Conservation (phyloP, 1,140 invertebrate genomes). For the Drosophila repleta region DNA sequence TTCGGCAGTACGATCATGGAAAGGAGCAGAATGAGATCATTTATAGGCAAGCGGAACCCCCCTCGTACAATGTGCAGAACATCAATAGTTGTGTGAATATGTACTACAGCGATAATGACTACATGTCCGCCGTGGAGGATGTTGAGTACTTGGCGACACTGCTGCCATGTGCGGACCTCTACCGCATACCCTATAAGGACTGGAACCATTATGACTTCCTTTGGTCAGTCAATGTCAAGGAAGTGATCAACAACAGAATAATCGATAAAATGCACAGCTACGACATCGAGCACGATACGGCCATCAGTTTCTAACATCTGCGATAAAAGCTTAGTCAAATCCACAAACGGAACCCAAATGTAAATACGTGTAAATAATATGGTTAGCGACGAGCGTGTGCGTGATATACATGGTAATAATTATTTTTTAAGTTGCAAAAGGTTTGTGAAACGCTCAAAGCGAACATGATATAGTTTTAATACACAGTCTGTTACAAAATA, state of each 20-base stretch:
- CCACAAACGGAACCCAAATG: conserved; percentile 18
- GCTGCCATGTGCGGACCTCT: conserved; percentile 81
- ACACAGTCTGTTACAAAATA: conserved; percentile 10
- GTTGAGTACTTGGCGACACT: conserved; percentile 83
- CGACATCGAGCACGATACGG: conserved; percentile 51
- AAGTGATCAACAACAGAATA: conserved; percentile 84
- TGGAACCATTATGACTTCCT: conserved; percentile 87
- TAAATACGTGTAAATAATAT: conserved; percentile 55
- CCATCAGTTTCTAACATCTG: conserved; percentile 44
- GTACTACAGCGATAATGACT: conserved; percentile 88
- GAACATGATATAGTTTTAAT: conserved; percentile 25
- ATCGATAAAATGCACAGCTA: conserved; percentile 83
- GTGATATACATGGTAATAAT: conserved; percentile 53
- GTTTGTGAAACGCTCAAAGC: conserved; percentile 56
- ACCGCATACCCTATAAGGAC: conserved; percentile 82
- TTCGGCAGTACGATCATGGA: conserved; percentile 84
- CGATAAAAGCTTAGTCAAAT: conserved; percentile 25
- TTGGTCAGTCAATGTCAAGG: conserved; percentile 85
- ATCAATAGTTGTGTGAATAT: conserved; percentile 87
- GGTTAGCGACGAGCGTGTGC: conserved; percentile 46
- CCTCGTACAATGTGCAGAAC: conserved; percentile 85
- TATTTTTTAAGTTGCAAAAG: conserved; percentile 51
- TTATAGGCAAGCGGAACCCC: conserved; percentile 85
- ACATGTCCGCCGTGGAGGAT: conserved; percentile 85
- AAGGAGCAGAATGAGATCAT: conserved; percentile 81